These are phyloP conservation scores for Eulithis testata DNA, from an alignment of 2,888 invertebrate species.

Conservation along the genomic window DNA sequence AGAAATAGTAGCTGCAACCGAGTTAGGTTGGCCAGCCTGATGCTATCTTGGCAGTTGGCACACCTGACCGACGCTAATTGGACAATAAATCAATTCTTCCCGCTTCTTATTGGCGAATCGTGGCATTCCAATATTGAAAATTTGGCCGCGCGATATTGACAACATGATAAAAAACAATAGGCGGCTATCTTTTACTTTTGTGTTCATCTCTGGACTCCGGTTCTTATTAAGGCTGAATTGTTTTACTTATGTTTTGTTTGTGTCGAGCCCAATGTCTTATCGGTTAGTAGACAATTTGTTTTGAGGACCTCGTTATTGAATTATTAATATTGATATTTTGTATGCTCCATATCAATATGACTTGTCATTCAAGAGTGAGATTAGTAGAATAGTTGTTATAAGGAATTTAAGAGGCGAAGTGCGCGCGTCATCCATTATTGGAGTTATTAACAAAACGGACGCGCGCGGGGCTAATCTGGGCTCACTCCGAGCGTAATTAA, in stretches of 20 bases:
- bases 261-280: slow-evolving; percentile 74
- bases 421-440: slow-evolving; percentile 78
- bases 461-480: slow-evolving; percentile 77
- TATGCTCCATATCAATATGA: slow-evolving; percentile 52
- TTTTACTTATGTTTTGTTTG: slow-evolving; percentile 74
- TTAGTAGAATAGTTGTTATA: slow-evolving; percentile 53
- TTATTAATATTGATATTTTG: slow-evolving; percentile 75
- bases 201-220: slow-evolving; percentile 80
- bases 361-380: slow-evolving; percentile 44
- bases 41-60: slow-evolving; percentile 85
- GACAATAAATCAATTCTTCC: slow-evolving; percentile 85
- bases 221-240: slow-evolving; percentile 80
- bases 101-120: slow-evolving; percentile 84
- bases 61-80: slow-evolving; percentile 85
- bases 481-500: slow-evolving; percentile 77
- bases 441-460: slow-evolving; percentile 82
- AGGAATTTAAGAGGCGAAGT: slow-evolving; percentile 43
- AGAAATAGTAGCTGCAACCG: slow-evolving; percentile 78
- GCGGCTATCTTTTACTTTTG: slow-evolving; percentile 83
- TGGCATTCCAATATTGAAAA: slow-evolving; percentile 85
- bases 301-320: slow-evolving; percentile 79
- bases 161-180: slow-evolving; percentile 84
- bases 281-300: slow-evolving; percentile 80
- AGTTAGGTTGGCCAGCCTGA: slow-evolving; percentile 82
- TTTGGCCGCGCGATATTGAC: slow-evolving; percentile 85